Evolutionary conservation across 2,888 invertebrate genomes (phyloP).

Genomic region (Craniophora ligustri): DNA sequence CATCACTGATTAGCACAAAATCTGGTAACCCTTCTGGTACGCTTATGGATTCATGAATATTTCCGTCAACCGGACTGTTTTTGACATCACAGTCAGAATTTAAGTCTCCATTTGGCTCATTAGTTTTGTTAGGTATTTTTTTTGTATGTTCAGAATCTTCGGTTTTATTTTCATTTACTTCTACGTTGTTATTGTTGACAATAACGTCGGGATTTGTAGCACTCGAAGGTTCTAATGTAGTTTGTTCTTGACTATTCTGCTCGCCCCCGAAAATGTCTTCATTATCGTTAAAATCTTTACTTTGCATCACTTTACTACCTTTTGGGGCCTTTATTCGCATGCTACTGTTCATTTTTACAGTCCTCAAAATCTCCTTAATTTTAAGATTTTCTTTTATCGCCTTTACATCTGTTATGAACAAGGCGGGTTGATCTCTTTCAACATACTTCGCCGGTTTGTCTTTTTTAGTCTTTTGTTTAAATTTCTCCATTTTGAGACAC

Average conservation of each 20-base stretch:
- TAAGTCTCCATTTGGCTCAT: conserved; percentile 23
- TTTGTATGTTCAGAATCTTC: conserved; percentile 26
- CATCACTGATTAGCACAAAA: conserved; percentile 30
- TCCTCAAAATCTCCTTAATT: conserved; percentile 81
- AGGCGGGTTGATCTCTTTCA: conserved; percentile 67
- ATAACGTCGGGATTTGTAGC: conserved; percentile 71
- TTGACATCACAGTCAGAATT: conserved; percentile 24
- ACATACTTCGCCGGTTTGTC: conserved; percentile 68
- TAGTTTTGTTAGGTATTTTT: conserved; percentile 6
- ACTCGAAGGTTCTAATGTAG: conserved; percentile 57
- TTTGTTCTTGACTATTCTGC: conserved; percentile 33
- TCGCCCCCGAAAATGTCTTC: conserved; percentile 69
- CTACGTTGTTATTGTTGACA: conserved; percentile 32
- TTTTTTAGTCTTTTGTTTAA: conserved; percentile 75
- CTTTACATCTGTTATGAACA: conserved; percentile 75
- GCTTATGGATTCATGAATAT: conserved; percentile 51
- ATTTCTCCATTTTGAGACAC: conserved; percentile 71
- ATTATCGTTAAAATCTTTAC: conserved; percentile 73
- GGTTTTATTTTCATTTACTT: conserved; percentile 26
- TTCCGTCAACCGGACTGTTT: conserved; percentile 19
- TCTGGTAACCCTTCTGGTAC: conserved; percentile 54
- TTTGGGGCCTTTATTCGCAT: conserved; percentile 78
- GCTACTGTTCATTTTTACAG: conserved; percentile 83
- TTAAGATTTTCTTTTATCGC: conserved; percentile 80
- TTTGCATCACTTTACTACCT: conserved; percentile 78